Conservation (phyloP, 2,888 invertebrate genomes). For the Schizotus pectinicornis region DNA sequence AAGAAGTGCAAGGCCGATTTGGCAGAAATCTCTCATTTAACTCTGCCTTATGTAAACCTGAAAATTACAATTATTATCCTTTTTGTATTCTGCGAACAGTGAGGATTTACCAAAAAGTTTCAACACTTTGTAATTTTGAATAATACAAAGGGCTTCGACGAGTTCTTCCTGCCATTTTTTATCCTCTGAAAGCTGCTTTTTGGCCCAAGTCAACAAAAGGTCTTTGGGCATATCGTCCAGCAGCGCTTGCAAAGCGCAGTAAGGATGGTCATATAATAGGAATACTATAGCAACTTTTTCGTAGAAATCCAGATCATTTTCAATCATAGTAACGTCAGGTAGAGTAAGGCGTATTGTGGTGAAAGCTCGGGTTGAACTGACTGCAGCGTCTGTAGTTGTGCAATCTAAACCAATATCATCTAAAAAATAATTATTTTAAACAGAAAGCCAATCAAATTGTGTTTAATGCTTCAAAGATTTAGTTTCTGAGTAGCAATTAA, state of each 20-base stretch:
- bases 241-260: constrained; percentile 38
- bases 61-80: constrained; percentile 5
- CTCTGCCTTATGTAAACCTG: constrained; percentile 39
- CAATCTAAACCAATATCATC: background rate
- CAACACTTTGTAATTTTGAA: constrained; percentile 55
- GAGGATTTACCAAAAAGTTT: constrained; percentile 30
- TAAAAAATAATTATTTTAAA: too few relatives aligned
- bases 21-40: constrained; percentile 40
- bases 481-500: too few relatives aligned
- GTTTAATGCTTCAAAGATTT: too few relatives aligned
- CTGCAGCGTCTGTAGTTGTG: constrained; percentile 31
- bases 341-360: constrained; percentile 25
- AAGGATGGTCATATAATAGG: constrained; percentile 47
- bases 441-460: too few relatives aligned
- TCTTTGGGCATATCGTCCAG: constrained; percentile 27
- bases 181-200: constrained; percentile 36
- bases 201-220: constrained; percentile 48
- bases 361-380: constrained; percentile 11
- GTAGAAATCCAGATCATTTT: constrained; percentile 57
- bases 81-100: too few relatives aligned
- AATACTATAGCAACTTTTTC: constrained; percentile 59
- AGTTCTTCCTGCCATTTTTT: constrained; percentile 58
- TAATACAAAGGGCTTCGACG: constrained; percentile 62
- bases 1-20: constrained; percentile 49
- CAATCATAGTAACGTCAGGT: constrained; percentile 55